phyloP scores from a whole-genome alignment of 1,140 invertebrate species.

The Sitophilus oryzae region DNA sequence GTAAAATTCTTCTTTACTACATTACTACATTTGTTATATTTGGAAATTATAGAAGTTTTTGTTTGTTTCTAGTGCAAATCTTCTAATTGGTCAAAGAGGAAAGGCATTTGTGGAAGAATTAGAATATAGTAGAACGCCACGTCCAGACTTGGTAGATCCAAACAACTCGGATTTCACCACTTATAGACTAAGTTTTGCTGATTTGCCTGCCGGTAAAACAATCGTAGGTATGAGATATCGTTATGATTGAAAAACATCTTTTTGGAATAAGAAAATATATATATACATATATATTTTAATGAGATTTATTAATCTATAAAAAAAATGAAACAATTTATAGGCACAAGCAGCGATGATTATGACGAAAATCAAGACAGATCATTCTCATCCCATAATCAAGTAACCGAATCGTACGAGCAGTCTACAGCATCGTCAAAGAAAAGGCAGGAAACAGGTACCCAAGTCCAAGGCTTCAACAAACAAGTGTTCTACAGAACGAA shows the following conservation, averaged over 20 bases:
- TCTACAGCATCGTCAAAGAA: constrained; percentile 1
- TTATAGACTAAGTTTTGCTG: constrained; percentile 18
- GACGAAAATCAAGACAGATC: constrained; percentile 23
- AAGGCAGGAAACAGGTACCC: constrained; percentile 1
- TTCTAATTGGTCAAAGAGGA: constrained; percentile 62
- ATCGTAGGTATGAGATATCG: constrained; percentile 4
- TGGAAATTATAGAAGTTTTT: too few relatives aligned
- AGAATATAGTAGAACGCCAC: constrained; percentile 52
- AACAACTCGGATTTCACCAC: constrained; percentile 46
- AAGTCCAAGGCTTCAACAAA: constrained; percentile 1
- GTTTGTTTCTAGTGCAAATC: constrained; percentile 51
- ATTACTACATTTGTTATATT: too few relatives aligned
- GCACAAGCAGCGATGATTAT: background rate
- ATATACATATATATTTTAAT: too few relatives aligned
- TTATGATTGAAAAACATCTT: too few relatives aligned
- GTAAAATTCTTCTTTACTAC: too few relatives aligned
- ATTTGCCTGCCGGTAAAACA: background rate
- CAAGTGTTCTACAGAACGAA: constrained; percentile 13
- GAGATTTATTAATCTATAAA: too few relatives aligned
- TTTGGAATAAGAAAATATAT: too few relatives aligned
- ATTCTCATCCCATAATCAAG: constrained; percentile 38
- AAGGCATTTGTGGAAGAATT: constrained; percentile 61
- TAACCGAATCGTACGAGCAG: constrained; percentile 23
- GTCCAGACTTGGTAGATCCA: constrained; percentile 56
- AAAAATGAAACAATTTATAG: too few relatives aligned